Conservation (phyloP, 2,113 vertebrate species). For the Galeopterus variegatus region DNA sequence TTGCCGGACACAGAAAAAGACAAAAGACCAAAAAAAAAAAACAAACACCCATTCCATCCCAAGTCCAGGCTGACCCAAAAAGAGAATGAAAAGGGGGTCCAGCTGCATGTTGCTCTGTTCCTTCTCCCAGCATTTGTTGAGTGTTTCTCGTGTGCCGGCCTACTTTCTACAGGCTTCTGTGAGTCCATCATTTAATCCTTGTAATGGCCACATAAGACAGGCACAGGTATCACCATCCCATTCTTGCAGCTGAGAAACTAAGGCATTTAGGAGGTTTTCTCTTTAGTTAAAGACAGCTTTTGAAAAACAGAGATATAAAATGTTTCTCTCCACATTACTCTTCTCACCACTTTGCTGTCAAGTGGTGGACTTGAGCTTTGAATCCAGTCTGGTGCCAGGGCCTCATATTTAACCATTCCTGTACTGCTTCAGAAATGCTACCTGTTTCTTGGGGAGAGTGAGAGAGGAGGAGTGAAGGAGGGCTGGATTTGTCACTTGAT, state of each 20-base stretch:
- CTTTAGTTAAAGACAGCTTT: no score
- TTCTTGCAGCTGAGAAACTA: background rate
- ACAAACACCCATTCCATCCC: background rate
- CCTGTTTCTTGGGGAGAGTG: background rate
- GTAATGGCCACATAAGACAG: background rate
- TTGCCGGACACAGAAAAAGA: no score
- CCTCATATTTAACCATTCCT: background rate
- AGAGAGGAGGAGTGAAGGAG: background rate
- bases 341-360: no score
- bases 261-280: background rate
- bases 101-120: background rate
- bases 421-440: background rate
- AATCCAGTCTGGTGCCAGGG: background rate
- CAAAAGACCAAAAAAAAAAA: no score
- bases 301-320: no score
- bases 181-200: background rate
- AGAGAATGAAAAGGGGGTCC: background rate
- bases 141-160: background rate
- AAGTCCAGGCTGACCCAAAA: background rate
- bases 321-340: no score
- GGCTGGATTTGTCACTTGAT: background rate
- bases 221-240: no score
- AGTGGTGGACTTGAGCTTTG: background rate
- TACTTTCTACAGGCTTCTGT: background rate
- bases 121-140: background rate